phyloP scores from a whole-genome alignment of 2,797 vertebrate species.

The Avahi laniger region DNA sequence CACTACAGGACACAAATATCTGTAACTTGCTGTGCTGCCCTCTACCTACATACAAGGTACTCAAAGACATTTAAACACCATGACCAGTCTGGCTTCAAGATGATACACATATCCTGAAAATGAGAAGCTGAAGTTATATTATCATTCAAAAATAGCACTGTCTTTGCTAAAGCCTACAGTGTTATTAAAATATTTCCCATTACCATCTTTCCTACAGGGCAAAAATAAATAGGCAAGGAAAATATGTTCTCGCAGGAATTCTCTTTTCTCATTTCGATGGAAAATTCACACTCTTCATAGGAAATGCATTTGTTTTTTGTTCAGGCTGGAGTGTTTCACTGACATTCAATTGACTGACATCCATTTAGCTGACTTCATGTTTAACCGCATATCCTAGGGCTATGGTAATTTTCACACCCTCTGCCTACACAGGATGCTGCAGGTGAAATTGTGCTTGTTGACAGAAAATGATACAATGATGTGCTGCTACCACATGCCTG shows the following conservation, averaged over 20 bases:
- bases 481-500: background rate
- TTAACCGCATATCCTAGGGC: slow-evolving; percentile 29
- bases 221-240: slow-evolving; percentile 71
- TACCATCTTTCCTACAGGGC: slow-evolving; percentile 58
- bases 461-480: slow-evolving; percentile 7
- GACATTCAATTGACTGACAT: slow-evolving; percentile 22
- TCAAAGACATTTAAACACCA: background rate
- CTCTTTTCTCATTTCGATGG: slow-evolving; percentile 64
- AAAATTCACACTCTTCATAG: slow-evolving; percentile 58
- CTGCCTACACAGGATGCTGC: background rate
- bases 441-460: background rate
- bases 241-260: slow-evolving; percentile 67
- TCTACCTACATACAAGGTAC: background rate
- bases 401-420: slow-evolving; percentile 47
- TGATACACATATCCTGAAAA: background rate
- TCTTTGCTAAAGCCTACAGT: slow-evolving; percentile 65
- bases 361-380: slow-evolving; percentile 42
- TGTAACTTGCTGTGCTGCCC: background rate
- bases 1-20: background rate
- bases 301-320: slow-evolving; percentile 60
- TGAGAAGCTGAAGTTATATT: slow-evolving; percentile 32
- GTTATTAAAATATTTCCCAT: slow-evolving; percentile 67
- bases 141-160: slow-evolving; percentile 69
- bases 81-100: background rate
- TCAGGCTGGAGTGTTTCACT: slow-evolving; percentile 1